Percentiles rank a stretch among this genome's conserved stretches.
Conservation (phyloP, 2,113 vertebrate genomes). For the Sphyrna mokarran region DNA sequence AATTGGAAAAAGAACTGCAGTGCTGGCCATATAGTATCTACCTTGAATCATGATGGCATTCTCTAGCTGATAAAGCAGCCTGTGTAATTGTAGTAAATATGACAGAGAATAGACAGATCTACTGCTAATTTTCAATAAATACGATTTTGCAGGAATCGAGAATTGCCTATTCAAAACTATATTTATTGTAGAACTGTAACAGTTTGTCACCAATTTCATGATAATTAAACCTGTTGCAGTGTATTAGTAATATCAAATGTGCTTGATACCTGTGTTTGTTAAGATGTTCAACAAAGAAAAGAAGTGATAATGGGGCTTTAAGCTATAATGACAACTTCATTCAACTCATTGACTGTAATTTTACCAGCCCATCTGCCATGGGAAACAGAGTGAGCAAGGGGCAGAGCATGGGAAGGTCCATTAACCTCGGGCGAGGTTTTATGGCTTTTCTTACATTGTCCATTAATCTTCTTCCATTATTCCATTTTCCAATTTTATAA, state of each 20-base stretch:
- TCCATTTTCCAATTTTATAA: background rate
- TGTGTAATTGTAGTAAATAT: background rate
- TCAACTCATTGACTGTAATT: too few species aligned
- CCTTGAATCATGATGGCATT: background rate
- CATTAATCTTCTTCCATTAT: background rate
- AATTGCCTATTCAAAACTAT: background rate
- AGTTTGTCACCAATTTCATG: background rate
- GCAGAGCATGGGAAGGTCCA: too few species aligned
- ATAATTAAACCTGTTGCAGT: background rate
- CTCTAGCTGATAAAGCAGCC: background rate
- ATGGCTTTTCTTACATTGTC: background rate
- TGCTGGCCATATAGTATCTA: background rate
- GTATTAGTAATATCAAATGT: background rate
- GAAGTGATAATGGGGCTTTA: background rate
- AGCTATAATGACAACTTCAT: background rate
- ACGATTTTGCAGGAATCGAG: background rate
- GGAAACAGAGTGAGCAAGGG: too few species aligned
- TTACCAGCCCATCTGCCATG: too few species aligned
- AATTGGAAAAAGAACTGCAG: background rate
- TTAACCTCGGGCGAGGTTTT: too few species aligned
- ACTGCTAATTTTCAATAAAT: slow-evolving; percentile 9
- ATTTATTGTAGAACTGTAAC: background rate
- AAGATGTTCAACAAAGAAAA: background rate
- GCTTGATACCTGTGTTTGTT: background rate
- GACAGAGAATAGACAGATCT: background rate